phyloP scores from a whole-genome alignment of 2,888 invertebrate genomes.

The Latrodectus elegans region DNA sequence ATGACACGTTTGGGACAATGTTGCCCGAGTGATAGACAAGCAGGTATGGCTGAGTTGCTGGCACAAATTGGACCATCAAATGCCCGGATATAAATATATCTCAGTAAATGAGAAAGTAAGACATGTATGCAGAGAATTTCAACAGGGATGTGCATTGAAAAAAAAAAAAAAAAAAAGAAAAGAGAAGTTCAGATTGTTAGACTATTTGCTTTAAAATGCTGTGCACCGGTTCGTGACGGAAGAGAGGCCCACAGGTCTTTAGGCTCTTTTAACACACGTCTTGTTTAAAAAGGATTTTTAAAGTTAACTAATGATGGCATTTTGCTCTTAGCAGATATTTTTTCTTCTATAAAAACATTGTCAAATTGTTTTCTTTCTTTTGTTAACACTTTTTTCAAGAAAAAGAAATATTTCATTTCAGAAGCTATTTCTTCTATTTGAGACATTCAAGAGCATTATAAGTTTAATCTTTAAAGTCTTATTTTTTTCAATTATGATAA shows the following conservation, averaged over 20 bases:
- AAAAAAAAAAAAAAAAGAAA: neutral
- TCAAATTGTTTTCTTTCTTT: too few relatives aligned
- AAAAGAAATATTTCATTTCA: too few relatives aligned
- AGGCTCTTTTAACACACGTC: conserved; percentile 32
- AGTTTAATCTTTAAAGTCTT: too few relatives aligned
- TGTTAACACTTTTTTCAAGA: too few relatives aligned
- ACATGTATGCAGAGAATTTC: neutral
- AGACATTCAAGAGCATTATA: too few relatives aligned
- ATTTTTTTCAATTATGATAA: too few relatives aligned
- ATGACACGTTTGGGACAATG: conserved; percentile 67
- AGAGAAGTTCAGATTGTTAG: neutral
- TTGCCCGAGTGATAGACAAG: conserved; percentile 62
- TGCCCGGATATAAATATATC: conserved; percentile 21
- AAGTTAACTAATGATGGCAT: conserved; percentile 56
- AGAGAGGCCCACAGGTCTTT: conserved; percentile 64
- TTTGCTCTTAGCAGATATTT: neutral
- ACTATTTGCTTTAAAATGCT: conserved; percentile 55
- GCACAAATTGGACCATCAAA: conserved; percentile 69
- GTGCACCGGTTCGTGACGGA: conserved; percentile 39
- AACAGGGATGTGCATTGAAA: neutral
- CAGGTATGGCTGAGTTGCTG: conserved; percentile 53
- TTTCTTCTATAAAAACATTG: neutral
- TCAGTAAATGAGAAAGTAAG: conserved; percentile 56
- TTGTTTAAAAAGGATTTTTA: conserved; percentile 10
- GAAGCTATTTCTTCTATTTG: too few relatives aligned